Evolutionary conservation across 2,888 invertebrate species (phyloP).

Genomic region (Cantharis rufa): DNA sequence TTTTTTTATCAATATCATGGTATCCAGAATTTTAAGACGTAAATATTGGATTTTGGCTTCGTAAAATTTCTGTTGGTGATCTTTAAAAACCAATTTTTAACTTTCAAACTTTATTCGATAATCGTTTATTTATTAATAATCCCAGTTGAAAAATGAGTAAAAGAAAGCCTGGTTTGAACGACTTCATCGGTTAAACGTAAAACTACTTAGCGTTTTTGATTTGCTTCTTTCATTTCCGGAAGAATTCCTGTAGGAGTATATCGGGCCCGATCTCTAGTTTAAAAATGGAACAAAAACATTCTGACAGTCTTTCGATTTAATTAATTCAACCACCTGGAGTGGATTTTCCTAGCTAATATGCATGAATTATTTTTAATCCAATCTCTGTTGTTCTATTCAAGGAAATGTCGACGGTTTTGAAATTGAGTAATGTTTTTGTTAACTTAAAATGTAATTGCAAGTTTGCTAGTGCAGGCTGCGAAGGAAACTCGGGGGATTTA

Average conservation of each 20-base stretch:
- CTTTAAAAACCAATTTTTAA: background rate
- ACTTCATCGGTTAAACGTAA: background rate
- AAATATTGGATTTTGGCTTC: background rate
- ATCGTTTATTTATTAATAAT: background rate
- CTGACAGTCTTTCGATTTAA: background rate
- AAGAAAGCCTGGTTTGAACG: background rate
- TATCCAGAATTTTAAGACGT: background rate
- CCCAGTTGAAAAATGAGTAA: background rate
- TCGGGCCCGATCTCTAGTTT: background rate
- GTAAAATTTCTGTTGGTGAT: background rate
- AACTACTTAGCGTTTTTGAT: background rate
- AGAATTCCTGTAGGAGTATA: background rate
- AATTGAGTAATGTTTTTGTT: background rate
- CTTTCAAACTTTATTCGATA: background rate
- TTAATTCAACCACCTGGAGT: background rate
- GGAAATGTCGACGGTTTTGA: background rate
- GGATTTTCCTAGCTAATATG: background rate
- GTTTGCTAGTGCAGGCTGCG: too few relatives aligned
- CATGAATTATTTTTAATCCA: background rate
- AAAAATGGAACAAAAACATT: background rate
- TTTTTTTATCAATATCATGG: background rate
- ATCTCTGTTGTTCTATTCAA: background rate
- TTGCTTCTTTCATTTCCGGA: background rate
- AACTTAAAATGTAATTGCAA: too few relatives aligned
- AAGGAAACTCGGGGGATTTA: background rate